Evolutionary conservation across 2,113 vertebrate genomes (phyloP), one percentile per base, ranked within the genome.

Genomic region (Thunnus maccoyii): DNA sequence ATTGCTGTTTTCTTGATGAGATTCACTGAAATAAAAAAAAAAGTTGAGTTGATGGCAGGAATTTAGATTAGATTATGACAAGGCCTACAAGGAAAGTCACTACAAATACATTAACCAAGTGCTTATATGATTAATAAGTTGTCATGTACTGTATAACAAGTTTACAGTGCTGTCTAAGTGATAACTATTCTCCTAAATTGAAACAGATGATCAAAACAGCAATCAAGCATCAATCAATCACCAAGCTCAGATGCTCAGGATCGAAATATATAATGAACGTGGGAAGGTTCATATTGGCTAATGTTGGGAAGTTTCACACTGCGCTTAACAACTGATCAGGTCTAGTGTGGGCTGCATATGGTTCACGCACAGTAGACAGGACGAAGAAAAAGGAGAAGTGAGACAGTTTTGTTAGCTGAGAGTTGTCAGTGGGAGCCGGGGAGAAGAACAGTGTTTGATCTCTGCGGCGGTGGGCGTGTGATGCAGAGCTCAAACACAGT

Each of bases 401-500:
- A 86, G 88, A 84, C 75, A 73, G 86, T 84, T 88, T 85, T 77
- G 82, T 85, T 78, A 20, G 80, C 56, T 22, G 80, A 65, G 88
- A 76, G 85, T 86, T 83, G 84, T 81, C 76, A 80, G 82, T 46
- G 41, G 80, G 85, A 82, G 86, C 73, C 11, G 67, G 64, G 64
- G 80, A 76, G 81, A 85, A 65, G 80, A 81, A 55, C 22, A 3
- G 74, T 7, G 83, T 92, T 92, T 93, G 91, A 93, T 93, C 88
- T 86, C 74, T 22, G 64, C 4, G 20, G 82, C 47, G 86, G 88
- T 89, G 86, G 80, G 89, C 51, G 81, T 87, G 80, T 64, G 84
- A 82, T 80, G 83, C 85, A 15, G 80, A 91, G 89, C 89, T 93
- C 88, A 93, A 91, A 91, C 91, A 87, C 90, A 87, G 86, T 92